Evolutionary conservation across 2,888 invertebrate species (phyloP), one percentile per base, ranked within the genome.

Genomic region (Lithodes maja): DNA sequence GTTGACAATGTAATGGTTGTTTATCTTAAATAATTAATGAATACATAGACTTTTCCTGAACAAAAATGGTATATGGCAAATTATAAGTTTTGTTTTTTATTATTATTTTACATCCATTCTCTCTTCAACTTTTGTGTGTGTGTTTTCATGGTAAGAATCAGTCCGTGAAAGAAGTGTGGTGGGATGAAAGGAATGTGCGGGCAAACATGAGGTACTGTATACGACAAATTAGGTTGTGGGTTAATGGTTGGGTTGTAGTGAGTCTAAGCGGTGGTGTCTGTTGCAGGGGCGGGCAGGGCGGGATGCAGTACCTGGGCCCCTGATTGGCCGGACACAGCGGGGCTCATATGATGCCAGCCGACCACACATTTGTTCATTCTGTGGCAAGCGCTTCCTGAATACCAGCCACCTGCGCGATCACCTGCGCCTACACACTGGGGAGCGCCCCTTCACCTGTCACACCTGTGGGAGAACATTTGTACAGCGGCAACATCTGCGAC

Each of bases 201-300:
- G 33, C 33, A 33, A 33, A 33, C 33, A 33, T 33, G 33, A 33
- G 33, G 33, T 33, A 33, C 33, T 33, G 33, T 33, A 33, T 33
- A 33, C 33, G 33, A 33, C 33, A 33, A 33, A 33, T 33, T 33
- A 33, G 33, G 33, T 33, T 33, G 33, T 33, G 33, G 86, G 86
- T 53, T 80, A 53, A 15, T 52, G 53, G 82, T 87, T 61, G 71
- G 55, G 78, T 5, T 50, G 50, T 5, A 50, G 52, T 78, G 78
- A 53, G 74, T 82, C 81, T 87, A 87, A 80, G 89, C 78, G 85
- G 85, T 89, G 89, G 89, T 89, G 90, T 91, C 78, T 91, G 90
- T 91, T 91, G 90, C 91, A 91, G 91, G 91, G 90, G 88, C 91
- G 82, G 90, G 85, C 86, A 84, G 90, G 87, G 87, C 86, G 85